Conservation (phyloP, 1,140 invertebrate genomes). For the Theocolax elegans region DNA sequence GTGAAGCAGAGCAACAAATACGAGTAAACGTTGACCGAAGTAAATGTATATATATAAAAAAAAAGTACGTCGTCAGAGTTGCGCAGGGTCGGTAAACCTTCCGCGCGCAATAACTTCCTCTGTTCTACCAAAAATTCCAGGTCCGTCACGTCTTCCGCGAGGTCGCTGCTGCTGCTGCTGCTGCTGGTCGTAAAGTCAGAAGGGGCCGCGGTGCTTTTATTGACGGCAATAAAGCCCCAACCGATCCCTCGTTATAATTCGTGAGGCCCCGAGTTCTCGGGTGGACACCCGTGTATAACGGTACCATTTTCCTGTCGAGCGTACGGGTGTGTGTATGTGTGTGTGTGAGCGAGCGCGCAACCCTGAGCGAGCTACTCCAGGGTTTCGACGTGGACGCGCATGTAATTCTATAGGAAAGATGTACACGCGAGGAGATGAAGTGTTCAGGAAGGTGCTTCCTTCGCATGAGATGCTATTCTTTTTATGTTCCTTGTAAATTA, state of each 20-base stretch:
- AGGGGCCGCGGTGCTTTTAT: slow-evolving; percentile 20
- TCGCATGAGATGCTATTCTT: too few species aligned
- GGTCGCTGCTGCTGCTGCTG: neutral
- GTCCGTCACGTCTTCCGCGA: neutral
- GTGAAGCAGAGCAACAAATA: neutral
- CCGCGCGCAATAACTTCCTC: slow-evolving; percentile 2
- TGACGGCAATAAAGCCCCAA: slow-evolving; percentile 28
- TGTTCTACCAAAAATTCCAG: too few species aligned
- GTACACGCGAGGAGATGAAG: too few species aligned
- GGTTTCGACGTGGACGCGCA: too few species aligned
- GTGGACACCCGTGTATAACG: too few species aligned
- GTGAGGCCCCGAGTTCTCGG: too few species aligned
- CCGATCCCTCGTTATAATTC: slow-evolving; percentile 6
- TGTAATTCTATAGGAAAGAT: too few species aligned
- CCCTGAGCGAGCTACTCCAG: too few species aligned
- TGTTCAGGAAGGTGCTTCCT: too few species aligned
- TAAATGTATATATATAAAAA: too few species aligned
- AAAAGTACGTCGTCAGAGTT: neutral
- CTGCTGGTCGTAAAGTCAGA: slow-evolving; percentile 26
- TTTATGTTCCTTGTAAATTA: too few species aligned
- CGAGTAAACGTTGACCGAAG: neutral
- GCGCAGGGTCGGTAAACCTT: slow-evolving; percentile 5
- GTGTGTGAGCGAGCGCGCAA: neutral
- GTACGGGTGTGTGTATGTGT: slow-evolving; percentile 6
- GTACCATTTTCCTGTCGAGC: too few species aligned